Evolutionary conservation across 2,888 invertebrate species (phyloP).

Genomic region (Papilio protenor): DNA sequence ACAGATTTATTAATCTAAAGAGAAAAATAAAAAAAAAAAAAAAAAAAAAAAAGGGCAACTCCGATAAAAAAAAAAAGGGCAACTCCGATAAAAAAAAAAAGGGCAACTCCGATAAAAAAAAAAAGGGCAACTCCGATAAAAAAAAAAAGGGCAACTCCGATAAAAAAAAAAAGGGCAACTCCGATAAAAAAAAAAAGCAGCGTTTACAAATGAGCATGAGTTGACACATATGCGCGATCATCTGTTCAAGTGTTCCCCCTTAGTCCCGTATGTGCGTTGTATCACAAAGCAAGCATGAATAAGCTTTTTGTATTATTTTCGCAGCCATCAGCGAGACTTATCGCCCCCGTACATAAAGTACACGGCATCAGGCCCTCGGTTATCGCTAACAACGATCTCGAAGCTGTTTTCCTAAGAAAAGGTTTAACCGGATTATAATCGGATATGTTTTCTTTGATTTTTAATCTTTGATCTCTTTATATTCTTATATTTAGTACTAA

Average conservation of each 20-base stretch:
- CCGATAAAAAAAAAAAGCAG: background rate
- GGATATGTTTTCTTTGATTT: slow-evolving; percentile 17
- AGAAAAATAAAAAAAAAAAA: too few species aligned
- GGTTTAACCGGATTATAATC: slow-evolving; percentile 30
- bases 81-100: too few species aligned
- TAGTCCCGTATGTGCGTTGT: slow-evolving; percentile 5
- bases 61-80: too few species aligned
- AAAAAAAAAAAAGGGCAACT: too few species aligned
- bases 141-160: too few species aligned
- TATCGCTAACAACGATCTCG: slow-evolving; percentile 38
- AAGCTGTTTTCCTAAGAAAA: slow-evolving; percentile 38
- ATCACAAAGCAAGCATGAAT: slow-evolving; percentile 34
- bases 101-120: too few species aligned
- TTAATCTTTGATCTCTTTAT: slow-evolving; percentile 4
- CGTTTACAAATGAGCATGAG: slow-evolving; percentile 18
- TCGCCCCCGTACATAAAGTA: slow-evolving; percentile 28
- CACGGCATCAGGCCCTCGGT: slow-evolving; percentile 23
- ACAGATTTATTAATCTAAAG: too few species aligned
- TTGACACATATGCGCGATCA: background rate
- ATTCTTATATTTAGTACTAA: background rate
- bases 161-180: too few species aligned
- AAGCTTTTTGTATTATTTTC: slow-evolving; percentile 39
- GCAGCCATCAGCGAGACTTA: slow-evolving; percentile 32
- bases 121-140: too few species aligned
- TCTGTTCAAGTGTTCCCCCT: background rate